A percentile compares a stretch with the other conserved stretches of the same genome.
phyloP scores from a whole-genome alignment of 2,113 vertebrate species.

The Dipodomys spectabilis region DNA sequence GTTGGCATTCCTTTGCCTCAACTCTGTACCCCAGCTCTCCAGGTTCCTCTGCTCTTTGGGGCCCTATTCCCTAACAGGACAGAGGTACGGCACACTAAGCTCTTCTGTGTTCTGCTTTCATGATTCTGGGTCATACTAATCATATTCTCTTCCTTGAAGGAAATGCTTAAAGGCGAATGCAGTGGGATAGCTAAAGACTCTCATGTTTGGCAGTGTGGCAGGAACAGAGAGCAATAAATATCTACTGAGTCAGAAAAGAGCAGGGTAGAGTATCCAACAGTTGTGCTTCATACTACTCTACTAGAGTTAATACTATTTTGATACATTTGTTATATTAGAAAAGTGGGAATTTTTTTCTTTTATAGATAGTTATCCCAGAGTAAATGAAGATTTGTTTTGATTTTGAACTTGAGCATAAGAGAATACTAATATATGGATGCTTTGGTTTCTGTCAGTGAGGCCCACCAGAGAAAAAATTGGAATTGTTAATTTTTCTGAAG shows the following conservation, averaged over 20 bases:
- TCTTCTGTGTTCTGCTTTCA: neutral
- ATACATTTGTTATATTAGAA: neutral
- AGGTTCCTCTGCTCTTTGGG: neutral
- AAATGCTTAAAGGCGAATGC: neutral
- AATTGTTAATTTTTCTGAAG: slow-evolving; percentile 76
- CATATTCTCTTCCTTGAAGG: neutral
- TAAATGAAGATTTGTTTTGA: neutral
- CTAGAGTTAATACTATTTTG: neutral
- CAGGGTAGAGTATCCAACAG: neutral
- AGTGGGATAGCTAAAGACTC: neutral
- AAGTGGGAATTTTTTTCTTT: neutral
- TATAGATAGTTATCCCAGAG: neutral
- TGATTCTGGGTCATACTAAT: neutral
- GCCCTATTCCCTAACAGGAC: neutral
- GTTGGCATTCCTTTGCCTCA: neutral
- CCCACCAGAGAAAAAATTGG: slow-evolving; percentile 74
- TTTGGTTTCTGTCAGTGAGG: slow-evolving; percentile 74
- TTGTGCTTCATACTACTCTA: neutral
- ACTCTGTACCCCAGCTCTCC: neutral
- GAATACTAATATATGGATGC: slow-evolving; percentile 21
- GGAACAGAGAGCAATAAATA: neutral
- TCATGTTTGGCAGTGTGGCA: neutral
- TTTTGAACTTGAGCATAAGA: neutral
- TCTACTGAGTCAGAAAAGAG: neutral
- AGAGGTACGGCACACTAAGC: neutral